phyloP scores from a whole-genome alignment of 2,113 vertebrate species.

The Rhinichthys klamathensis region DNA sequence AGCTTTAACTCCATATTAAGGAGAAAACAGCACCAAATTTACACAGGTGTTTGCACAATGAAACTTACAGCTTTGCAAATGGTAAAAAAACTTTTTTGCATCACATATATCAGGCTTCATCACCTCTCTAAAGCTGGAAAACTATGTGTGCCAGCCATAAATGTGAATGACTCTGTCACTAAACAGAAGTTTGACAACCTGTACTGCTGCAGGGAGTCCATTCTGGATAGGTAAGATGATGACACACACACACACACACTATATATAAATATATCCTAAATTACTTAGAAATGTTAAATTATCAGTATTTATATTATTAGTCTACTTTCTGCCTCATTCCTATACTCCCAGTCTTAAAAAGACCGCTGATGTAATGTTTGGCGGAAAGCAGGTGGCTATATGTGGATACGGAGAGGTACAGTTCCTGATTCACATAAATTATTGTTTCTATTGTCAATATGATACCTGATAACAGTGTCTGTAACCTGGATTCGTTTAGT shows the following conservation, averaged over 20 bases:
- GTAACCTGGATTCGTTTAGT: conserved; percentile 29
- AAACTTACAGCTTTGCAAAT: background rate
- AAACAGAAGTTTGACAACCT: conserved; percentile 98
- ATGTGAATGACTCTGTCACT: conserved; percentile 92
- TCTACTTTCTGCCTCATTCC: background rate
- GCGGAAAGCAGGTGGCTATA: conserved; percentile 53
- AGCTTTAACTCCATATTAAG: no score
- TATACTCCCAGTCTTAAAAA: conserved; percentile 48
- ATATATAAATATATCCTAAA: no score
- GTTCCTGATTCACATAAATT: background rate
- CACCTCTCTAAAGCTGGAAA: conserved; percentile 89
- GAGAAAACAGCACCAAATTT: background rate
- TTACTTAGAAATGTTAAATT: background rate
- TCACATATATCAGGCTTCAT: conserved; percentile 79
- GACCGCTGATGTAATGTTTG: conserved; percentile 47
- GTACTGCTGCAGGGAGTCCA: conserved; percentile 93
- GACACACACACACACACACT: background rate
- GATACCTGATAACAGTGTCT: background rate
- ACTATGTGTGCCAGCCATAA: conserved; percentile 91
- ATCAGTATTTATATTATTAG: background rate
- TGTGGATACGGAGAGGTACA: conserved; percentile 60
- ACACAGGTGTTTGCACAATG: background rate
- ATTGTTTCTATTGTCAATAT: background rate
- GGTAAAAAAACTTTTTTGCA: no score
- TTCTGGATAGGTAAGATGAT: conserved; percentile 85